Evolutionary conservation across 2,113 vertebrate genomes (phyloP).

Genomic region (Vidua chalybeata): DNA sequence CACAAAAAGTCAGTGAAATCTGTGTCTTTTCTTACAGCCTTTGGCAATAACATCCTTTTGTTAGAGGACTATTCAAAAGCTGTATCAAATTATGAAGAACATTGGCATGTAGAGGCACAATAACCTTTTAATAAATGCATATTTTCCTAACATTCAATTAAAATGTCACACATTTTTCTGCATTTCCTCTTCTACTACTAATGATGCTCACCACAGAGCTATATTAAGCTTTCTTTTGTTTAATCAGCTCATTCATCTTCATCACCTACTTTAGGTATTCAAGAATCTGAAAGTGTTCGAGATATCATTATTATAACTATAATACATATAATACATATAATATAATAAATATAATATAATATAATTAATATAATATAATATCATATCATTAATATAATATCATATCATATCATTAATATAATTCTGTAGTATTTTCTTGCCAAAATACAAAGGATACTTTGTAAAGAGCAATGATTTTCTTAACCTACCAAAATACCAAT

Average conservation of each 20-base stretch:
- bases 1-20: neutral
- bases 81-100: neutral
- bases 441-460: neutral
- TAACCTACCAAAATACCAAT: neutral
- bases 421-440: neutral
- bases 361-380: too few relatives aligned
- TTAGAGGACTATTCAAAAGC: neutral
- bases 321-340: too few relatives aligned
- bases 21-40: neutral
- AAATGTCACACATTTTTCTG: neutral
- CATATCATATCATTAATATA: too few relatives aligned
- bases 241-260: constrained; percentile 24
- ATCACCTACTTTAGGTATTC: neutral
- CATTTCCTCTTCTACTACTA: neutral
- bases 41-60: neutral
- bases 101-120: neutral
- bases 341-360: too few relatives aligned
- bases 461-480: neutral
- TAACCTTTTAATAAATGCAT: constrained; percentile 12
- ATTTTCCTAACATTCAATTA: constrained; percentile 29
- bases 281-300: neutral
- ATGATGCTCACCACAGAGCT: neutral
- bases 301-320: neutral
- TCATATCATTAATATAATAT: too few relatives aligned
- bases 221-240: constrained; percentile 18